Evolutionary conservation across 1,140 invertebrate species (phyloP).

Genomic region (Bursaphelenchus mucronatus): DNA sequence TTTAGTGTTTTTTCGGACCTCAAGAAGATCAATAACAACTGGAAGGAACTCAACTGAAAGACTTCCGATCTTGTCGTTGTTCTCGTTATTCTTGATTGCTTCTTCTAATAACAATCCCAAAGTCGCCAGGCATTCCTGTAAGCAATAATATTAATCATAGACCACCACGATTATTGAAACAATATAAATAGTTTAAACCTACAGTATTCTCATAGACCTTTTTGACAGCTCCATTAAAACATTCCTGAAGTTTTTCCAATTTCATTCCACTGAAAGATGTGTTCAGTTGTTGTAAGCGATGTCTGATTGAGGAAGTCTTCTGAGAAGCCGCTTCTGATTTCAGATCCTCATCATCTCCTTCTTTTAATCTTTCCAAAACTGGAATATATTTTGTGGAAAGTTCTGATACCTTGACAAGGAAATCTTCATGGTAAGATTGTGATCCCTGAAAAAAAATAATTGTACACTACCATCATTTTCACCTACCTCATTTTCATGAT

Average conservation of each 20-base stretch:
- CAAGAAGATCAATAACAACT: slow-evolving; percentile 6
- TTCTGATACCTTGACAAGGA: too few species aligned
- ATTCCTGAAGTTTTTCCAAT: not conserved
- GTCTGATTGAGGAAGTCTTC: too few species aligned
- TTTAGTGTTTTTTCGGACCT: too few species aligned
- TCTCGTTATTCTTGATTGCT: slow-evolving; percentile 4
- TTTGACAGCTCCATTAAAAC: not conserved
- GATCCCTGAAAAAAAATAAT: too few species aligned
- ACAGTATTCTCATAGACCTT: slow-evolving; percentile 2
- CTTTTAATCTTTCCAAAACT: too few species aligned
- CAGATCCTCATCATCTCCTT: too few species aligned
- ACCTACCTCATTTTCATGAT: slow-evolving; percentile 15
- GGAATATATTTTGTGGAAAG: too few species aligned
- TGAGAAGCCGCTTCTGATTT: too few species aligned
- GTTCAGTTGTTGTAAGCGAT: too few species aligned
- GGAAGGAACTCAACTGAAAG: slow-evolving; percentile 7
- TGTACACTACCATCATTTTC: not conserved
- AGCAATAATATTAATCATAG: not conserved
- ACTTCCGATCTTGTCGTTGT: slow-evolving; percentile 1
- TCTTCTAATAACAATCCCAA: slow-evolving; percentile 5
- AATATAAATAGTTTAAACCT: not conserved
- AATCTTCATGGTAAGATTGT: too few species aligned
- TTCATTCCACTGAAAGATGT: too few species aligned
- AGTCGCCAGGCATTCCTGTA: slow-evolving; percentile 4
- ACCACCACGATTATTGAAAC: too few species aligned